These are phyloP conservation scores for Amblyjoppa fuscipennis DNA, from an alignment of 2,888 invertebrate genomes.

Conservation along the genomic window DNA sequence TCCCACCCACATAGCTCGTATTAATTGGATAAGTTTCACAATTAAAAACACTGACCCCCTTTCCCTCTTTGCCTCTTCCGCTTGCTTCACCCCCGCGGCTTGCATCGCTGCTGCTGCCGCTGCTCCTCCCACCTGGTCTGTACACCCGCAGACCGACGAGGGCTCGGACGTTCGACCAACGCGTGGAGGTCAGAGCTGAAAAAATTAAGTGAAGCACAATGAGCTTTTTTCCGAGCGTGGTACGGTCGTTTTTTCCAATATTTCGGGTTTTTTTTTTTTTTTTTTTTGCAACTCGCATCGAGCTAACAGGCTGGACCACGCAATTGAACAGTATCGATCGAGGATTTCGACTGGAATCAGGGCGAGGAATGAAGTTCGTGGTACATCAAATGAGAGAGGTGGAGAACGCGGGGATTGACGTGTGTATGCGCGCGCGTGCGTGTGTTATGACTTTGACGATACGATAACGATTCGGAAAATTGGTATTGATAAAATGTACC, in stretches of 20 bases:
- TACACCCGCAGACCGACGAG: background rate
- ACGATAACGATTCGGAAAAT: conserved; percentile 54
- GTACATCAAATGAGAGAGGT: conserved; percentile 13
- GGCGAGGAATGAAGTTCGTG: conserved; percentile 4
- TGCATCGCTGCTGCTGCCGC: background rate
- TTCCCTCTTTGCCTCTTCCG: conserved; percentile 36
- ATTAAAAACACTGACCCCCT: conserved; percentile 73
- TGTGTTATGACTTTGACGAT: conserved; percentile 43
- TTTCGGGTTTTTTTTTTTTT: conserved; percentile 18
- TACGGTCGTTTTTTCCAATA: conserved; percentile 18
- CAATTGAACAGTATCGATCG: conserved; percentile 35
- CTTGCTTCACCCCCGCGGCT: conserved; percentile 1
- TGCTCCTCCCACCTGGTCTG: conserved; percentile 6
- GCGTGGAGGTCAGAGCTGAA: conserved; percentile 21
- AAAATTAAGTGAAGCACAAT: conserved; percentile 52
- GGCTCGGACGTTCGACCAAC: conserved; percentile 31
- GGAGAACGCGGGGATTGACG: conserved; percentile 10
- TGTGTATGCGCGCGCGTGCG: background rate
- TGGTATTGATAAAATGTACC: conserved; percentile 56
- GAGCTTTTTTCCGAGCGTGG: conserved; percentile 10
- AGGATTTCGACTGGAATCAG: conserved; percentile 41
- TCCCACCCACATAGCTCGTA: conserved; percentile 60
- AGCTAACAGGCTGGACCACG: conserved; percentile 6
- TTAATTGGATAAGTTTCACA: conserved; percentile 77
- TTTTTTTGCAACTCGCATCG: conserved; percentile 1